Conservation (phyloP, 1,140 invertebrate genomes). For the Reticulitermes speratus region DNA sequence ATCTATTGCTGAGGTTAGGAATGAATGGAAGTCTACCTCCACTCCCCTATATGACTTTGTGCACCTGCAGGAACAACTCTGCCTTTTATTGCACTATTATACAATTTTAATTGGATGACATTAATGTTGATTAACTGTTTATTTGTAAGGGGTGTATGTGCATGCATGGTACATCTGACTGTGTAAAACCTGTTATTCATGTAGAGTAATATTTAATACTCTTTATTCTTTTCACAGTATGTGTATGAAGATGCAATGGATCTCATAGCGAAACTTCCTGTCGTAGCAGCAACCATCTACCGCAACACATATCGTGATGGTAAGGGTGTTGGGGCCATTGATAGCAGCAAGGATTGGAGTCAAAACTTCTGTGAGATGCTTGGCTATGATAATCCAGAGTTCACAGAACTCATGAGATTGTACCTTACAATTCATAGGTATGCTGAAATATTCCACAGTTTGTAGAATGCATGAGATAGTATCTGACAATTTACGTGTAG, state of each 20-base stretch:
- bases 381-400: constrained; percentile 82
- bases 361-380: constrained; percentile 92
- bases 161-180: too few relatives aligned
- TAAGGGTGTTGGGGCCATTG: constrained; percentile 83
- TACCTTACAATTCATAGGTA: constrained; percentile 94
- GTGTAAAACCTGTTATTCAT: not conserved
- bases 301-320: constrained; percentile 84
- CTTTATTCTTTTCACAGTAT: constrained; percentile 48
- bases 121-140: not conserved
- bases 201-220: not conserved
- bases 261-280: constrained; percentile 92
- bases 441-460: too few relatives aligned
- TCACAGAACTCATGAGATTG: constrained; percentile 90
- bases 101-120: too few relatives aligned
- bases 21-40: too few relatives aligned
- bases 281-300: constrained; percentile 94
- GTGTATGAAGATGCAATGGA: constrained; percentile 95
- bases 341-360: constrained; percentile 90
- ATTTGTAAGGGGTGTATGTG: not conserved
- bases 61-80: too few relatives aligned
- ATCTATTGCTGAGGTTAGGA: too few relatives aligned
- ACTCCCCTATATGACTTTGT: too few relatives aligned
- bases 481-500: too few relatives aligned
- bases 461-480: too few relatives aligned
- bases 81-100: too few relatives aligned